Evolutionary conservation across 1,140 invertebrate genomes (phyloP).

Genomic region (Platyura marginata): DNA sequence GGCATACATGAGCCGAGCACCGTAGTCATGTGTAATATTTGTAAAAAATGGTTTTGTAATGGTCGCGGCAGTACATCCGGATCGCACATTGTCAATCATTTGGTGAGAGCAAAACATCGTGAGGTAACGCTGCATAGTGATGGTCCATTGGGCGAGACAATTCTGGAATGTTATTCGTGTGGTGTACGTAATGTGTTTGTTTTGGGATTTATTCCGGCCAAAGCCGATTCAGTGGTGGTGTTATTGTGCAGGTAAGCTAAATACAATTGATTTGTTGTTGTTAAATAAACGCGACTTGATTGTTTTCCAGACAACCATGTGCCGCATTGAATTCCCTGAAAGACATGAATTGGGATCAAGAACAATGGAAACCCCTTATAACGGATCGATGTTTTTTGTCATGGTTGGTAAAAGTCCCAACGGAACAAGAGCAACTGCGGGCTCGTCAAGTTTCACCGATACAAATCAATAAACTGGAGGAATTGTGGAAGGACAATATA

Average conservation of each 20-base stretch:
- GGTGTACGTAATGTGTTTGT: conserved; percentile 96
- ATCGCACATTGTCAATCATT: conserved; percentile 96
- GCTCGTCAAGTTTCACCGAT: conserved; percentile 90
- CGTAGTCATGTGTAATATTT: conserved; percentile 95
- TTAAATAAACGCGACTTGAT: background rate
- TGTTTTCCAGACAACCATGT: conserved; percentile 63
- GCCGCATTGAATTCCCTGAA: conserved; percentile 90
- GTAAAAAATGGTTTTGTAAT: conserved; percentile 99
- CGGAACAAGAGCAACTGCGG: conserved; percentile 86
- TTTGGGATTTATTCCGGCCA: conserved; percentile 96
- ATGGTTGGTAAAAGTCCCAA: conserved; percentile 93
- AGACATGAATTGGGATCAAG: conserved; percentile 99
- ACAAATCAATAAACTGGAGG: conserved; percentile 95
- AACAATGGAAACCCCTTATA: conserved; percentile 96
- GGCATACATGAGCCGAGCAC: conserved; percentile 95
- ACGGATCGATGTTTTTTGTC: conserved; percentile 87
- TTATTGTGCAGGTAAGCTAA: conserved; percentile 61
- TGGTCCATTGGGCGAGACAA: conserved; percentile 91
- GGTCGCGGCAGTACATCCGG: conserved; percentile 94
- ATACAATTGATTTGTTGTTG: background rate
- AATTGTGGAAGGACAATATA: conserved; percentile 96
- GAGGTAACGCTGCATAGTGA: conserved; percentile 97
- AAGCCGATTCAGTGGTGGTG: conserved; percentile 98
- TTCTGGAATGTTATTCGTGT: conserved; percentile 97
- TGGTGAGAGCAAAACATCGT: conserved; percentile 95